Base-by-base conservation (phyloP, 2,113 vertebrate species). In the Dipodomys merriami region DNA sequence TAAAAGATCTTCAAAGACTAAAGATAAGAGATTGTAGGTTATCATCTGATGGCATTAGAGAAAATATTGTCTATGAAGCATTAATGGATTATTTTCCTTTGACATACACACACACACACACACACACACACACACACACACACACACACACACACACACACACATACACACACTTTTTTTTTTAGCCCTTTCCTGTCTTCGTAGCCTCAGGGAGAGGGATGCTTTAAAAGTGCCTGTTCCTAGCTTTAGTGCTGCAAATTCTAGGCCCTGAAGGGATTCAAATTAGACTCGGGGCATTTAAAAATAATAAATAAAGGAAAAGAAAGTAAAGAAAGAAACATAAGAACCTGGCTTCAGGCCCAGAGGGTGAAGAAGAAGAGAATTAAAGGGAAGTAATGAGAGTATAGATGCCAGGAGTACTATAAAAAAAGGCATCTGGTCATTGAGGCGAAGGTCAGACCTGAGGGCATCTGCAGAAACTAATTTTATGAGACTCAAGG, bases 41-140 rank as follows among this genome's bases (percentile, higher is more conserved):
- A 82, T 62, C 2, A 1, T 78, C 72, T 88, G 65, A 91, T 62
- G 87, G 74, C n/a, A 79, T 60, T 78, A 6, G 83, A 89, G 79
- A 91, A 90, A 90, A 91, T 83, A n/a, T 85, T 73, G 19, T 81
- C n/a, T 88, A 78, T 72, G 53, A 77, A 92, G 84, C 67, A 91
- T 86, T 86, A 94, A 83, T 35, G 76, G 80, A 72, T 91, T 83
- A 49, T 91, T 94, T 96, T 94, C 86, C 76, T 91, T 86, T 86
- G 39, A 94, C 83, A 39, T 0, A 39, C 5, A 39, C 39, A 39
- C 39, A 39, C 35, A 39, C 35, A 39, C 3, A 39, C 35, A 39
- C 35, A 39, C 35, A 39, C 35, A 39, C 35, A 39, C 35, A 39
- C 35, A 39, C 35, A 39, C 35, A 39, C 35, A 39, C 35, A 39